Base-by-base conservation (phyloP, 2,888 invertebrate genomes). In the Pterostichus niger region DNA sequence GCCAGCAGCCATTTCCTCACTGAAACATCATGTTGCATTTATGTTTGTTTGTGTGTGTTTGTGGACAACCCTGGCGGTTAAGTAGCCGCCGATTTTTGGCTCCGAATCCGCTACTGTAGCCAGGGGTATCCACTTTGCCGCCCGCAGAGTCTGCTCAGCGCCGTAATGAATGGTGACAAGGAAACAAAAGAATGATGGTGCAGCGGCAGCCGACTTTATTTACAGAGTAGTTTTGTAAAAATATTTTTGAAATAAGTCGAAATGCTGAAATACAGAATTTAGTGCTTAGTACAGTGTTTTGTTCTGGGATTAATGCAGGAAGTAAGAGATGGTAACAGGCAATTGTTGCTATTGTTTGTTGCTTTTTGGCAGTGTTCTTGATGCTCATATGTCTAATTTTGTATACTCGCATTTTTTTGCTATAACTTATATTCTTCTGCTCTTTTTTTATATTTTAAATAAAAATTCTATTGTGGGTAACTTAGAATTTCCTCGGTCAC, bases 131-230 rank as follows among this genome's bases (percentile, higher is more conserved):
- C 68, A 68, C 35, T 68, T 35, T 40, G n/a, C 33, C 40, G 13
- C 35, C 13, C 64, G 15, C 61, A 31, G 64, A 49, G 5, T 15
- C 17, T 40, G 40, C 40, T 44, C 44, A 17, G 15, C 40, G 46
- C 56, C n/a, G 68, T 71, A 71, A 71, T 71, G 68, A 71, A 71
- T 71, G 68, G 68, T 40, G 68, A 71, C 68, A 71, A 44, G 24
- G 44, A 71, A 71, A 71, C 68, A 71, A 71, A 71, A 71, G 68
- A 71, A 44, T 33, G 33, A 64, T 44, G n/a, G 15, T 6, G 15
- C 68, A 71, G 40, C 40, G 2, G 15, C 68, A 71, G 40, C 40
- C 24, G 40, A 44, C 44, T 71, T 40, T 71, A 71, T 71, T 71
- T 71, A 71, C 68, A 71, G 40, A 46, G 13, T 17, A 71, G 68